phyloP scores from a whole-genome alignment of 1,140 invertebrate species.

The Neuroterus valhalla region DNA sequence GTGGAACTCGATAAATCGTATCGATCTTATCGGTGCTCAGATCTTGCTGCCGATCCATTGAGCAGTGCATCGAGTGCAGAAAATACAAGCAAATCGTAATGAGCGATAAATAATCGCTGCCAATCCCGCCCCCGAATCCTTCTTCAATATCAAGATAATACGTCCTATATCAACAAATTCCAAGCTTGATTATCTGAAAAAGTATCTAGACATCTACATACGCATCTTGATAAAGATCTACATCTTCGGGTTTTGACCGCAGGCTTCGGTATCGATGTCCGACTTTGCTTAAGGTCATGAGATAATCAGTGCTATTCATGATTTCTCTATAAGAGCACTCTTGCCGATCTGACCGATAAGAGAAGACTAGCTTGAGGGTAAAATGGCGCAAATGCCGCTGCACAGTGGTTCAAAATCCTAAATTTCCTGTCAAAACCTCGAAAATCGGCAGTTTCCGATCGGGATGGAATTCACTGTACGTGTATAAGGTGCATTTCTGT shows the following conservation, averaged over 20 bases:
- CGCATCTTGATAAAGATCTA: background rate
- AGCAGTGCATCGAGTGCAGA: conserved; percentile 38
- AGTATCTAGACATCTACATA: conserved; percentile 18
- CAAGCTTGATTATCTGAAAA: conserved; percentile 34
- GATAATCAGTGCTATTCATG: conserved; percentile 24
- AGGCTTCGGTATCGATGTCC: conserved; percentile 19
- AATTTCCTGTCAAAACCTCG: background rate
- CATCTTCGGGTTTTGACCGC: background rate
- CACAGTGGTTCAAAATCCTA: background rate
- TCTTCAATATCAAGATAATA: conserved; percentile 31
- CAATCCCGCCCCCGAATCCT: conserved; percentile 45
- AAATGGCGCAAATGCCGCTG: background rate
- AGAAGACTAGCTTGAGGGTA: background rate
- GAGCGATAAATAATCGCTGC: conserved; percentile 65
- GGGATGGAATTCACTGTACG: too few species aligned
- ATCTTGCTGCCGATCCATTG: conserved; percentile 64
- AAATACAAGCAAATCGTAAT: conserved; percentile 61
- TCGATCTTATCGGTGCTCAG: conserved; percentile 68
- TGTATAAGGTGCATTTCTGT: too few species aligned
- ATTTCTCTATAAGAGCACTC: background rate
- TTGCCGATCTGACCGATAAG: background rate
- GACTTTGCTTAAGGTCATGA: conserved; percentile 20
- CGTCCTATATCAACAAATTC: conserved; percentile 41
- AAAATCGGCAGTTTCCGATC: background rate
- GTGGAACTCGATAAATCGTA: conserved; percentile 66